Evolutionary conservation across 2,113 vertebrate genomes (phyloP).

Genomic region (Phodopus roborovskii): DNA sequence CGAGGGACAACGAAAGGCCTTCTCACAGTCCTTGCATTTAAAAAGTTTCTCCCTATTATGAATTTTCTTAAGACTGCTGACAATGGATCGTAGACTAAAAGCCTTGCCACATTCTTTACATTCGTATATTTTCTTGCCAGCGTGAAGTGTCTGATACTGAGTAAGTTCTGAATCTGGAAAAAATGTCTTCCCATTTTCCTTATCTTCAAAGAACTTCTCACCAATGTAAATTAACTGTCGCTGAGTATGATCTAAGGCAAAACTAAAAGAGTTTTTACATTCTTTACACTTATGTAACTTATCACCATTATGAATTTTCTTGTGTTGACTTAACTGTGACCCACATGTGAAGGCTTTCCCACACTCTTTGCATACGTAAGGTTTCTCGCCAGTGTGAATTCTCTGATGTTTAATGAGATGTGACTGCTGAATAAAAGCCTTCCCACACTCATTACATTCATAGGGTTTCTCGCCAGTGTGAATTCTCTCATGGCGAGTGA

Average conservation of each 20-base stretch:
- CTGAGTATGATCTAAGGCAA: background rate
- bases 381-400: background rate
- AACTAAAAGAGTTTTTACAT: background rate
- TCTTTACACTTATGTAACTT: background rate
- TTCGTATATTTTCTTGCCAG: background rate
- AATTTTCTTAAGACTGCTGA: background rate
- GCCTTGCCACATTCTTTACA: background rate
- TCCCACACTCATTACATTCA: background rate
- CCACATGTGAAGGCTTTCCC: background rate
- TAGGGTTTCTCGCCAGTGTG: slow-evolving; percentile 43
- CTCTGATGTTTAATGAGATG: slow-evolving; percentile 20
- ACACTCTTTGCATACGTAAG: background rate
- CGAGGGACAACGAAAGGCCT: background rate
- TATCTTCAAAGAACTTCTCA: slow-evolving; percentile 1
- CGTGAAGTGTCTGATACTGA: background rate
- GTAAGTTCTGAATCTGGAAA: background rate
- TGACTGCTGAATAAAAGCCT: background rate
- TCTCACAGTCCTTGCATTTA: slow-evolving; percentile 2
- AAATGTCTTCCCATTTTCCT: background rate
- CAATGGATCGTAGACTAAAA: background rate
- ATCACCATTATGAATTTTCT: background rate
- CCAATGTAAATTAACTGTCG: background rate
- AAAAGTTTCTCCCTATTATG: background rate
- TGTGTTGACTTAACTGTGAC: background rate
- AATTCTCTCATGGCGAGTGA: background rate